Conservation (phyloP, 1,140 invertebrate genomes). For the Solenopsis fugax region DNA sequence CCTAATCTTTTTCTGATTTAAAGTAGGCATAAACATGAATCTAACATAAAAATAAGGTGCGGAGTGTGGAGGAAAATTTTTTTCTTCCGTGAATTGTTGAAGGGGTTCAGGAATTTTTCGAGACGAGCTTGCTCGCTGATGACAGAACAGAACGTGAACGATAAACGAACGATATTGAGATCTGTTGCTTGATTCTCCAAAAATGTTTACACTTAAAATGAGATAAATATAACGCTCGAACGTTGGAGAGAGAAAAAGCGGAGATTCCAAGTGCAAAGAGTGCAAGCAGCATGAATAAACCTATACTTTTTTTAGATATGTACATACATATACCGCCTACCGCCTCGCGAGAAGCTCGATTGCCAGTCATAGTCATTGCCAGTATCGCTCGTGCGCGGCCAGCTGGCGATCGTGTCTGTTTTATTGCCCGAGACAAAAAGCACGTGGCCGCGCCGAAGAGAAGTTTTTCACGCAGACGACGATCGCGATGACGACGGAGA, state of each 20-base stretch:
- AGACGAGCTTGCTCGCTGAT: not conserved
- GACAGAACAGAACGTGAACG: not conserved
- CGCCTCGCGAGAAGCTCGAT: slow-evolving; percentile 15
- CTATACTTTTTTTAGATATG: not conserved
- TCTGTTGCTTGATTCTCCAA: too few relatives aligned
- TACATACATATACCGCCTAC: slow-evolving; percentile 42
- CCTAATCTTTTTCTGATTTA: too few relatives aligned
- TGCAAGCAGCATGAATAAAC: too few relatives aligned
- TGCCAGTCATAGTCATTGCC: too few relatives aligned
- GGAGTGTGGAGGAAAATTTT: not conserved
- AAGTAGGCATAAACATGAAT: too few relatives aligned
- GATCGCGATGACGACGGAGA: slow-evolving; percentile 63
- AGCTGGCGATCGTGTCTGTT: not conserved
- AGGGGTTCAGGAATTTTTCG: not conserved
- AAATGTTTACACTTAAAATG: too few relatives aligned
- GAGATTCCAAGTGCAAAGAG: too few relatives aligned
- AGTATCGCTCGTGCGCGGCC: slow-evolving; percentile 24
- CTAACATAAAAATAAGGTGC: not conserved
- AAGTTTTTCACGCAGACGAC: not conserved
- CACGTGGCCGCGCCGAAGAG: slow-evolving; percentile 12
- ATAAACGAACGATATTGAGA: too few relatives aligned
- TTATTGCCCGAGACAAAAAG: not conserved
- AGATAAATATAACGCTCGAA: too few relatives aligned
- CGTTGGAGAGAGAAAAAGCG: too few relatives aligned
- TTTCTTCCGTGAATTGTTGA: not conserved